Base-by-base conservation (phyloP, 2,888 invertebrate species). In the Agonopterix subpropinquella region DNA sequence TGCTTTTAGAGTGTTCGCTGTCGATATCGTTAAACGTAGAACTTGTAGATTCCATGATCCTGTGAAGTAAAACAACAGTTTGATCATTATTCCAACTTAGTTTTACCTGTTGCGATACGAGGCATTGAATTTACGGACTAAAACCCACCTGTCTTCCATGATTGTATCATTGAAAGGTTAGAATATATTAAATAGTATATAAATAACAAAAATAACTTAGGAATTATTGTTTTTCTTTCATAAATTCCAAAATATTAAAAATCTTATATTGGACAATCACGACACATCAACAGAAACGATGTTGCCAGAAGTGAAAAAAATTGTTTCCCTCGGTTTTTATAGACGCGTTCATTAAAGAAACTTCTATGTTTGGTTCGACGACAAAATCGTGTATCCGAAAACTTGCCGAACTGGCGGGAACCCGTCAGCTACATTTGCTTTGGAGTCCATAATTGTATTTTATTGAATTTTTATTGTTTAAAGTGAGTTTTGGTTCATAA, bases 1-100 rank as follows among this genome's bases (percentile, higher is more conserved):
- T 93, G 54, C 91, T 91, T 66, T 91, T 91, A 48, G 90, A 84
- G 77, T 95, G 95, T 55, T 81, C 83, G 55, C 65, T 73, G 54
- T 74, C 76, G 59, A 66, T 66, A 57, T 81, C 79, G 56, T 73
- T 71, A 67, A 67, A 77, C 62, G 77, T 69, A 62, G 85, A 81
- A 74, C 82, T 77, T 73, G 81, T 78, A 56, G 86, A 74, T 73
- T 87, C 87, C 87, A 88, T 88, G 74, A 68, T 82, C 75, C 87
- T 88, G 82, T 58, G 73, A 70, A 68, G 72, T 69, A 70, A 62
- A 71, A 59, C 62, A 54, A 71, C 57, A 75, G 65, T 83, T 81
- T 74, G 71, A 67, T 68, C 61, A 69, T 56, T 78, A 76, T 77
- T 78, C 71, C 61, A 73, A 75, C 69, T 75, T 66, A 74, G 74